These are phyloP conservation scores for Haplochromis burtoni DNA, from an alignment of 2,113 vertebrate species.

Conservation along the genomic window DNA sequence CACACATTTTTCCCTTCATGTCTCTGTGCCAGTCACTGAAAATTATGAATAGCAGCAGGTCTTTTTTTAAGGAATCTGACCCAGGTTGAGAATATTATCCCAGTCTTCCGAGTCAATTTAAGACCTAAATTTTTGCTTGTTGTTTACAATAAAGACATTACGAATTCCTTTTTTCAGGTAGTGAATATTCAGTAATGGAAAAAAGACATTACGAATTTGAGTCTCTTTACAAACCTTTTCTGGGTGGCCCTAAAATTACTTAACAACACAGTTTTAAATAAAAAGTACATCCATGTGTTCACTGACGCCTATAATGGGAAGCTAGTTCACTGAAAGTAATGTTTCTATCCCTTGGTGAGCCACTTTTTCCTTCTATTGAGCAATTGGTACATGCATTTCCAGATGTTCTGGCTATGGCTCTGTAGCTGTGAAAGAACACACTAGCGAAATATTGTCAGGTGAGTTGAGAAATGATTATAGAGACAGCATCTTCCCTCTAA, in stretches of 20 bases:
- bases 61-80: background rate
- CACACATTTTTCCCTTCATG: background rate
- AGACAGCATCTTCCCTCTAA: background rate
- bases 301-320: background rate
- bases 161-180: background rate
- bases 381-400: background rate
- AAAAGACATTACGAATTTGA: background rate
- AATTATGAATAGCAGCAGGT: background rate
- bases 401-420: background rate
- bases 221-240: background rate
- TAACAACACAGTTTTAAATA: background rate
- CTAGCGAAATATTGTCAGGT: background rate
- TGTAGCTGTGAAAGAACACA: background rate
- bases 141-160: background rate
- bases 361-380: background rate
- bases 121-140: background rate
- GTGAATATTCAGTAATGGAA: background rate
- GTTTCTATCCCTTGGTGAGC: background rate
- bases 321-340: background rate
- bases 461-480: background rate
- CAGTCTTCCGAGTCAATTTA: background rate
- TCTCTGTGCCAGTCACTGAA: background rate
- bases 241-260: background rate
- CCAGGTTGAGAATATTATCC: background rate
- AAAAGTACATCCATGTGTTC: background rate